Percentiles rank a stretch among this genome's conserved stretches.
Evolutionary conservation across 64 coral and sea anemone genomes (phyloP).

Genomic region (Platygyra sinensis): DNA sequence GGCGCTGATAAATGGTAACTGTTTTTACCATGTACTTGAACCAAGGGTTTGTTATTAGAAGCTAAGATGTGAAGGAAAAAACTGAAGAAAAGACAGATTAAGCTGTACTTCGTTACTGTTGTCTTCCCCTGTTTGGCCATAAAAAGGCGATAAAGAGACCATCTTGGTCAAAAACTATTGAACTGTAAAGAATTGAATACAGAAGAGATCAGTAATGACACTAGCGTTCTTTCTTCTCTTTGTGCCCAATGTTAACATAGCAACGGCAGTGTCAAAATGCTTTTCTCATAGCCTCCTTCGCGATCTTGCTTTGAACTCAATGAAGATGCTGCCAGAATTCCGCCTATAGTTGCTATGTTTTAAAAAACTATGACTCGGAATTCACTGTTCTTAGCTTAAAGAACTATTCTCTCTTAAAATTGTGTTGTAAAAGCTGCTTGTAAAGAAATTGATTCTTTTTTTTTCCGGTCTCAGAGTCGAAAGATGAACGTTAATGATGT

Average conservation of each 20-base stretch:
- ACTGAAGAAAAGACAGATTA: not conserved
- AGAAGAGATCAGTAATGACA: not conserved
- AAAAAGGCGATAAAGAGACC: not conserved
- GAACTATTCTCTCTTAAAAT: not conserved
- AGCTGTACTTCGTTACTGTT: not conserved
- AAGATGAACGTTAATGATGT: not conserved
- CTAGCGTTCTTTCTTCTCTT: constrained; percentile 3
- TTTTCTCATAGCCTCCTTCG: not conserved
- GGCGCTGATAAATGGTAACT: not conserved
- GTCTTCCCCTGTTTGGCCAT: not conserved
- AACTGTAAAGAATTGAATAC: not conserved
- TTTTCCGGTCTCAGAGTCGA: not conserved
- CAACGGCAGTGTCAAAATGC: not conserved
- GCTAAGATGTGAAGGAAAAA: not conserved
- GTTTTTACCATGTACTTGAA: not conserved
- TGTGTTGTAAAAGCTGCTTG: not conserved
- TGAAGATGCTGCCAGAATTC: not conserved
- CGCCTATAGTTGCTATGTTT: not conserved
- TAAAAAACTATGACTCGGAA: not conserved
- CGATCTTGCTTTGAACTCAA: not conserved
- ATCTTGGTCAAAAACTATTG: not conserved
- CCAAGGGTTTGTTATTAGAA: not conserved
- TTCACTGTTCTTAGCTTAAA: not conserved
- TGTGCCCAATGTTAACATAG: constrained; percentile 13
- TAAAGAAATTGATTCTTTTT: not conserved